Evolutionary conservation across 2,797 vertebrate genomes (phyloP).

Genomic region (Protonibea diacanthus): DNA sequence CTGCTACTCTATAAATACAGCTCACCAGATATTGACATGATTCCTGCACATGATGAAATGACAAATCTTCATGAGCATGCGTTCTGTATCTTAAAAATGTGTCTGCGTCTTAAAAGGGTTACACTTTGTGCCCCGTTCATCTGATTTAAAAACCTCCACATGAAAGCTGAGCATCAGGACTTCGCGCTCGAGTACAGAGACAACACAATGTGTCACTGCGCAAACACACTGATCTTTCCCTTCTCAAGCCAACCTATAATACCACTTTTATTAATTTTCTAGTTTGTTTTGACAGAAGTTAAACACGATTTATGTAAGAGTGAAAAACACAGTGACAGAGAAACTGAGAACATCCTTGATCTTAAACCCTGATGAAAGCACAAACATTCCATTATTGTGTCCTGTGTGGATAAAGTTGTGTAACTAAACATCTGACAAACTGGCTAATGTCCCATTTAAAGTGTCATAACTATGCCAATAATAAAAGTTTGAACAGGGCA

Average conservation of each 20-base stretch:
- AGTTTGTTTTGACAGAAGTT: neutral
- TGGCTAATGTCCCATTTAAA: neutral
- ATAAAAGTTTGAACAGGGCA: neutral
- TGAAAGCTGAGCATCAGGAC: conserved; percentile 4
- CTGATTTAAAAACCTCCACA: conserved; percentile 1
- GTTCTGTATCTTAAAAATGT: neutral
- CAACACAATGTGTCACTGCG: neutral
- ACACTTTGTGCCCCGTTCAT: neutral
- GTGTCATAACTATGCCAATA: too few relatives aligned
- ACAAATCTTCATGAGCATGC: neutral
- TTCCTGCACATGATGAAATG: neutral
- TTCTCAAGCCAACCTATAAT: conserved; percentile 11
- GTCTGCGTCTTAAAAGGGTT: neutral
- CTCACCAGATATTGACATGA: neutral
- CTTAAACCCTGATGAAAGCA: neutral
- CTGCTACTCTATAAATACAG: neutral
- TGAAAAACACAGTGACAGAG: neutral
- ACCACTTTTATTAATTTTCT: conserved; percentile 14
- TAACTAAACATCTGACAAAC: neutral
- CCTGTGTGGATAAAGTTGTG: neutral
- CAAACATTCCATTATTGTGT: neutral
- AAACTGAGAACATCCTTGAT: neutral
- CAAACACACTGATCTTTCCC: neutral
- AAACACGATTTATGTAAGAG: neutral
- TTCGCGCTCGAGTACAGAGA: neutral